A percentile compares a stretch with the other conserved stretches of the same genome.
Conservation (phyloP, 2,113 vertebrate genomes). For the Plectropomus leopardus region DNA sequence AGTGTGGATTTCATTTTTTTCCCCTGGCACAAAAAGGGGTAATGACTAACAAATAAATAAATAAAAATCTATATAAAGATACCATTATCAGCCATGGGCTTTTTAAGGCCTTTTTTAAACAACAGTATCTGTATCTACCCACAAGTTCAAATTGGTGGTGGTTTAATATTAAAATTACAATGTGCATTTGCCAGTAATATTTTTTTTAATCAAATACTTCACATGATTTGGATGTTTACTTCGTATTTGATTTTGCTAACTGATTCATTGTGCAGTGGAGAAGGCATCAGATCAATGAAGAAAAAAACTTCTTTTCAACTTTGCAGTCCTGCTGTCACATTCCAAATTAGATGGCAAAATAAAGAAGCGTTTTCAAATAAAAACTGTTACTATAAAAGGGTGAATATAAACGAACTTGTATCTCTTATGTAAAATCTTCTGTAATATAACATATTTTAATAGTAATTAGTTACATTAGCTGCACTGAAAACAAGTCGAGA, state of each 20-base stretch:
- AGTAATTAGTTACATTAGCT: constrained; percentile 30
- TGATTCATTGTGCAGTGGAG: neutral
- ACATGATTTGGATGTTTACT: neutral
- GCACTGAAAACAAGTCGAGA: constrained; percentile 41
- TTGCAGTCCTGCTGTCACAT: neutral
- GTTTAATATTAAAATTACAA: neutral
- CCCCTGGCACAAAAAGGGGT: no score
- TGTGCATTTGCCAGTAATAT: neutral
- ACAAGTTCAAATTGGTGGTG: no score
- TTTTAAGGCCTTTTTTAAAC: no score
- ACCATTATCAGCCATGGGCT: no score
- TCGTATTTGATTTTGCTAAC: neutral
- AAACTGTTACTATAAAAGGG: neutral
- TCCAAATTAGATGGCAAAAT: neutral
- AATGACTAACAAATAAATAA: no score
- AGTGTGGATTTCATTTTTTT: no score
- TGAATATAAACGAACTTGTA: neutral
- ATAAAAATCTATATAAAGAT: no score
- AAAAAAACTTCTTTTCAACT: neutral
- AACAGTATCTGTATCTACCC: no score
- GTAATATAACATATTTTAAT: constrained; percentile 28
- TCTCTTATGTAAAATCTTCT: no score
- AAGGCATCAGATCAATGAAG: neutral
- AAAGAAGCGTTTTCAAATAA: no score
- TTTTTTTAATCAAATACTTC: neutral